phyloP scores from a whole-genome alignment of 1,140 invertebrate species.

The Stenopsyche tienmushanensis region DNA sequence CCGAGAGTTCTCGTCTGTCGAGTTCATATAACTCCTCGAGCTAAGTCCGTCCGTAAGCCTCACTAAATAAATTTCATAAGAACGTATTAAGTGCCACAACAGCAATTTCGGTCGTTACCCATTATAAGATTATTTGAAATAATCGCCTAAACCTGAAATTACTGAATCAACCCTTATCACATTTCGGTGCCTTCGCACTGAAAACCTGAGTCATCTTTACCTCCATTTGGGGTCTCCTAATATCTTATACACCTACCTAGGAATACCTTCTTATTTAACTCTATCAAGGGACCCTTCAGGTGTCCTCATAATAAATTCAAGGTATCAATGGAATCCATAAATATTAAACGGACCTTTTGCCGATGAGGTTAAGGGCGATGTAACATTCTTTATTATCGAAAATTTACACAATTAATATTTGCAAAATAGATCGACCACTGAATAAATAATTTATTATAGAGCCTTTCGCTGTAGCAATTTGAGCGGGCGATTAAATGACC shows the following conservation, averaged over 20 bases:
- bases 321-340: conserved; percentile 26
- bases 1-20: too few species aligned
- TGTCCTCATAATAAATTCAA: conserved; percentile 30
- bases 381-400: too few species aligned
- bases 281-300: conserved; percentile 28
- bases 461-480: too few species aligned
- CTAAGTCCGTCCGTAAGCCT: too few species aligned
- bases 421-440: too few species aligned
- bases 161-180: conserved; percentile 9
- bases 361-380: not conserved
- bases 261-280: conserved; percentile 25
- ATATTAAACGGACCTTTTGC: conserved; percentile 15
- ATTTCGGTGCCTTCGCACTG: not conserved
- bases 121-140: not conserved
- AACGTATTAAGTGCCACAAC: too few species aligned
- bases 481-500: too few species aligned
- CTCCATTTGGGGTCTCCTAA: conserved; percentile 7
- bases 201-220: conserved; percentile 20
- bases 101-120: too few species aligned
- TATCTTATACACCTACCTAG: not conserved
- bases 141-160: not conserved
- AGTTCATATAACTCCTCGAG: too few species aligned
- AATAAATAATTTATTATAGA: too few species aligned
- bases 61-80: too few species aligned
- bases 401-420: too few species aligned